Base-by-base conservation (phyloP, 2,797 vertebrate species). In the Morus bassanus region DNA sequence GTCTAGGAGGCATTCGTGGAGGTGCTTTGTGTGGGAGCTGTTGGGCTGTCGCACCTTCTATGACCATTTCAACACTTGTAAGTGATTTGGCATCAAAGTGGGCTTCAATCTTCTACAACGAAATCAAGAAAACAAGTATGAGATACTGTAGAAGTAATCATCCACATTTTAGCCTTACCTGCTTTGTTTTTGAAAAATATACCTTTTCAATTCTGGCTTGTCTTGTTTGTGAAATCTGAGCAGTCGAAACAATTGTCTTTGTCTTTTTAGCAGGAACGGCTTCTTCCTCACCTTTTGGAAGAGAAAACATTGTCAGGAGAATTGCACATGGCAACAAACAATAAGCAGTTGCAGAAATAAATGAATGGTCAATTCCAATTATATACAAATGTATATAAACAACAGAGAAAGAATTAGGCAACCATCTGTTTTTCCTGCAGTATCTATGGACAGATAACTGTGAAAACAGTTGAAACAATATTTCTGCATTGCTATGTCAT, bases 221-320 rank as follows among this genome's bases (percentile, higher is more conserved):
- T 98, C 98, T 98, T 94, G 98, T 97, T 98, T 99, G 98, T 74
- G 99, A 99, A 96, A 99, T 99, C 98, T 99, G 98, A 98, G 99
- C 98, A 97, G 98, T 98, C 97, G 99, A 99, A 97, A 99, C 97
- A 63, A 99, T 98, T 30, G 99, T 99, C 97, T 99, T 99, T 80
- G 99, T 98, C 98, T 99, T 99, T 98, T 99, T 99, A 61, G 98
- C 98, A 80, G 99, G 99, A 46, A 99, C 98, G 82, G 98, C 98
- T 98, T 99, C 99, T 96, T 99, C 97, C 31, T 97, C 99, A 25
- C 98, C 98, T 98, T 96, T 25, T 69, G 65, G 59, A 94, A 94
- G 57, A 45, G 43, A 91, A 93, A 85, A 54, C 0, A 1, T 43
- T 18, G 35, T 95, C 53, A 89, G 41, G 48, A 70, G 30, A 88